Evolutionary conservation across 2,113 vertebrate species (phyloP), one percentile per base, ranked within the genome.

Genomic region (Pelmatolapia mariae): DNA sequence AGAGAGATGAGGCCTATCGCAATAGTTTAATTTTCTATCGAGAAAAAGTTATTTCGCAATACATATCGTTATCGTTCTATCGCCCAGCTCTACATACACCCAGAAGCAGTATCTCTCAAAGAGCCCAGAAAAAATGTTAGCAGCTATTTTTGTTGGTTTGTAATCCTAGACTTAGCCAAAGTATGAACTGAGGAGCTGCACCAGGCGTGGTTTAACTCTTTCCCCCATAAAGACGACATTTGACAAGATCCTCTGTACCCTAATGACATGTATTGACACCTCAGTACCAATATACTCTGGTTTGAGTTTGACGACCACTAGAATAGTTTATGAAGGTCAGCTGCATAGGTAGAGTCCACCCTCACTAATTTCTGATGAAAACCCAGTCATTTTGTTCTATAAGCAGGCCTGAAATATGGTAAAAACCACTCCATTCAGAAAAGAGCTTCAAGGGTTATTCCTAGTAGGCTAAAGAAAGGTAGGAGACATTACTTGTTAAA

Each of bases 91-190:
- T n/a, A n/a, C n/a, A n/a, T n/a, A 40, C 36, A 68, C 33, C 10
- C 11, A 40, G 33, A 68, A 38, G 19, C 63, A 68, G 11, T 22
- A 40, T 40, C 10, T 22, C n/a, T 68, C 63, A 13, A 40, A 40
- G n/a, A 15, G 12, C 36, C 19, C 36, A 68, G 63, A 22, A 68
- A 15, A 40, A 22, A 2, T 22, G 7, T 22, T 68, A 38, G 31
- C 61, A 22, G 59, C 29, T 36, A 0, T 68, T 68, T 40, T 24
- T 68, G 5, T 0, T 68, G 10, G 0, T 68, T 68, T 73, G 38
- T 71, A 71, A 71, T 71, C 66, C 66, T 43, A 73, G 66, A 24
- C 66, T 4, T 26, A 71, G 2, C n/a, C 36, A 24, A 43, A 40
- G n/a, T 40, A 22, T 43, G 33, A 68, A 40, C 19, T 68, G 63